phyloP scores from a whole-genome alignment of 2,888 invertebrate genomes.

The Acrobasis suavella region DNA sequence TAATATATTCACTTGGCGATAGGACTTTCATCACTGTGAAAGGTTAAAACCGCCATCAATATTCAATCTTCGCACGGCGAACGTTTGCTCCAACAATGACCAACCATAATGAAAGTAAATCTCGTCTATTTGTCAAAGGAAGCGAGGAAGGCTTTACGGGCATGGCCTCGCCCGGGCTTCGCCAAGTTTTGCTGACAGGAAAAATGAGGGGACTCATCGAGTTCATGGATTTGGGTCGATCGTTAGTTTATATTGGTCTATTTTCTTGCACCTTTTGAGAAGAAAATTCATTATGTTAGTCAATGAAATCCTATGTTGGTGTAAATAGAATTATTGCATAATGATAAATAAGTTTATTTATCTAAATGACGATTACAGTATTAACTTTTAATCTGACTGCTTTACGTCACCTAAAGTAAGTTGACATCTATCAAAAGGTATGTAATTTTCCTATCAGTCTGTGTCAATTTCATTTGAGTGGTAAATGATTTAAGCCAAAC shows the following conservation, averaged over 20 bases:
- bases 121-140: constrained; percentile 64
- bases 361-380: no score
- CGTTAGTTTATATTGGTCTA: constrained; percentile 52
- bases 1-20: not conserved
- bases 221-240: constrained; percentile 63
- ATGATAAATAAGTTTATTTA: no score
- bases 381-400: no score
- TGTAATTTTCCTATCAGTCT: no score
- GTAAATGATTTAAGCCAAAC: no score
- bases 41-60: constrained; percentile 15
- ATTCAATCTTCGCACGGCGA: constrained; percentile 12
- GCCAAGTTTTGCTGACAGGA: constrained; percentile 66
- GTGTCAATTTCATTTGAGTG: no score
- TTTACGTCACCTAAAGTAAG: no score
- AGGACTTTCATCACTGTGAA: not conserved
- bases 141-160: constrained; percentile 35
- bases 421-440: no score
- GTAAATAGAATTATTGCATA: no score
- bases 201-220: constrained; percentile 52
- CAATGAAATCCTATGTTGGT: not conserved
- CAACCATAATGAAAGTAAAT: constrained; percentile 61
- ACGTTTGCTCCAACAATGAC: constrained; percentile 13
- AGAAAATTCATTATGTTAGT: not conserved
- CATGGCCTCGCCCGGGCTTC: constrained; percentile 53
- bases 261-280: not conserved